phyloP scores from a whole-genome alignment of 2,888 invertebrate genomes.

The Lampropteryx suffumata region DNA sequence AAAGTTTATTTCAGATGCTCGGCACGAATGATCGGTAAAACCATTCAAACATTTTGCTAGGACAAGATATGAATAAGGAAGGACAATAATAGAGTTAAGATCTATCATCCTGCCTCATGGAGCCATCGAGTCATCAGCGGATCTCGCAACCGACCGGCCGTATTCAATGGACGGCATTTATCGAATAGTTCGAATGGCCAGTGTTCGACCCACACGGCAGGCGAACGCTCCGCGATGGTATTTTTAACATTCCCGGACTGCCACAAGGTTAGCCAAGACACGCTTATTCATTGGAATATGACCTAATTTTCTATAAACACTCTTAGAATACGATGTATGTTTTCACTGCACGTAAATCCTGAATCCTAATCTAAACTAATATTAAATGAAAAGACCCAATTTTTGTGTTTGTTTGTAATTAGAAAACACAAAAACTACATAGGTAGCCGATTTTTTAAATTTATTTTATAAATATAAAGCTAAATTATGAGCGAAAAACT shows the following conservation, averaged over 20 bases:
- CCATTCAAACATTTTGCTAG: conserved; percentile 16
- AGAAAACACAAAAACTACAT: too few species aligned
- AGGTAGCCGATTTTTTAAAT: too few species aligned
- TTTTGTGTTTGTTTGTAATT: too few species aligned
- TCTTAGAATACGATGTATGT: conserved; percentile 43
- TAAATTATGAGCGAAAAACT: too few species aligned
- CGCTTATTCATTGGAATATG: conserved; percentile 79
- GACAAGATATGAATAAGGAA: conserved; percentile 27
- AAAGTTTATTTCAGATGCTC: conserved; percentile 13
- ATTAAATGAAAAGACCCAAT: too few species aligned
- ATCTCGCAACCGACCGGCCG: conserved; percentile 14
- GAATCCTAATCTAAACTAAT: too few species aligned
- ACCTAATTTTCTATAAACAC: conserved; percentile 75
- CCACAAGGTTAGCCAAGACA: conserved; percentile 79
- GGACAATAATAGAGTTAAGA: conserved; percentile 35
- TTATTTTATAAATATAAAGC: too few species aligned
- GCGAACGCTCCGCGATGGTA: conserved; percentile 68
- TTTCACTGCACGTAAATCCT: too few species aligned
- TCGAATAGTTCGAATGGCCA: conserved; percentile 56
- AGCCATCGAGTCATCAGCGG: conserved; percentile 16
- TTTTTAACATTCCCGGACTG: conserved; percentile 82
- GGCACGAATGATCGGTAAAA: neutral
- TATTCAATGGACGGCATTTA: conserved; percentile 41
- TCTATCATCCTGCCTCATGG: conserved; percentile 34
- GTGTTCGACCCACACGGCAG: conserved; percentile 50